Conservation (phyloP, 2,113 vertebrate genomes). For the Glaucidium brasilianum region DNA sequence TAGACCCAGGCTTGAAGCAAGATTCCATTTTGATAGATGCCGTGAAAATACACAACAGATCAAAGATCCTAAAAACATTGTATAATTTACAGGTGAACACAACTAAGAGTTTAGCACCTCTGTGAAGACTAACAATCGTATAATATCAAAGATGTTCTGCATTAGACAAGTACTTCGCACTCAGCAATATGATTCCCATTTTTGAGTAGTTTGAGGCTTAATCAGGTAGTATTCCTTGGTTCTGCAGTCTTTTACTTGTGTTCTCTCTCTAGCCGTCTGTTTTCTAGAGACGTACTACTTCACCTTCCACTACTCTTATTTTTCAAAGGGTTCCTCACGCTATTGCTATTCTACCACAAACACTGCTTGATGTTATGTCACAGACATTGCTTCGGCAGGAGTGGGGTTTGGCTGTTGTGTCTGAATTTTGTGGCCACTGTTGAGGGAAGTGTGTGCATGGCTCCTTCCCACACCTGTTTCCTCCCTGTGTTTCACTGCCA, state of each 20-base stretch:
- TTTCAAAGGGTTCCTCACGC: background rate
- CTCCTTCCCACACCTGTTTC: constrained; percentile 51
- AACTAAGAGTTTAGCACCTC: background rate
- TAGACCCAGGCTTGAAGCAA: background rate
- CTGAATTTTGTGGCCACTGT: background rate
- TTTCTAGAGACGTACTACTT: background rate
- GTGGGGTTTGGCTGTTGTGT: background rate
- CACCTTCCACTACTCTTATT: background rate
- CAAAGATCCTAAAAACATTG: background rate
- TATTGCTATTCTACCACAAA: background rate
- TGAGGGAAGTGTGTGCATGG: constrained; percentile 35
- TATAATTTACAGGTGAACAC: background rate
- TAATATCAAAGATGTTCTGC: background rate
- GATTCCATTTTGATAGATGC: background rate
- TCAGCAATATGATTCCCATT: background rate
- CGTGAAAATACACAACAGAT: background rate
- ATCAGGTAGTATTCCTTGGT: background rate
- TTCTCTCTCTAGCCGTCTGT: background rate
- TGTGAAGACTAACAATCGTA: background rate
- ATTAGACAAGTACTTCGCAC: background rate
- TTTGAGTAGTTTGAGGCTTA: background rate
- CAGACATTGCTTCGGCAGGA: background rate
- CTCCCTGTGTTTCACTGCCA: constrained; percentile 26
- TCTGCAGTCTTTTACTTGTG: background rate
- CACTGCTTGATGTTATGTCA: background rate